Evolutionary conservation across 2,888 invertebrate species (phyloP), one percentile per base, ranked within the genome.

Genomic region (Leptinotarsa peninsularis): DNA sequence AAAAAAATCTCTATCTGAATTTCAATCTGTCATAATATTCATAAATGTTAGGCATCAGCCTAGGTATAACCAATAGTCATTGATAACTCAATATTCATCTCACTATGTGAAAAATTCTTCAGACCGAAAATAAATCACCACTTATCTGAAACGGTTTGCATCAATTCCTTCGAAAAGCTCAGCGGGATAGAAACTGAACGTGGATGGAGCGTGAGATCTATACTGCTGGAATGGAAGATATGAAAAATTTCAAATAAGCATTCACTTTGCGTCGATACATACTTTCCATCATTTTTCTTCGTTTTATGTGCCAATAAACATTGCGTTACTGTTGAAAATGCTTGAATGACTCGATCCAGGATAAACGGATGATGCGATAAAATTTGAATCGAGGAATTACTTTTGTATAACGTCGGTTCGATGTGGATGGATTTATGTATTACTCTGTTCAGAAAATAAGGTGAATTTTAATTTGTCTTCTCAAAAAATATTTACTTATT

Each of bases 221-320:
- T 43, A 43, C 43, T n/a, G 5, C 17, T 27, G 43, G 43, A 43
- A 18, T 17, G 4, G 33, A 33, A 27, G 15, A 15, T 63, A 33
- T 7, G 17, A 27, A 63, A 33, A 33, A 33, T 63, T 33, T n/a
- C 27, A 14, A 63, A 33, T 17, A n/a, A 17, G 14, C 43, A 33
- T 33, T 18, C n/a, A 27, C 17, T 43, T 63, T 43, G 18, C 43
- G n/a, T 21, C n/a, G 14, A 63, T 33, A 43, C 43, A n/a, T 3
- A 17, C 43, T 63, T n/a, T 43, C 7, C 13, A 58, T 23, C 43
- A 63, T 63, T 63, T 63, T 63, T 58, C 58, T 18, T 63, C 63
- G 18, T 43, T 63, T 63, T 43, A n/a, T 63, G 43, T 63, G 15
- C 14, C 63, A 43, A 33, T 63, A 43, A 43, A 63, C 63, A 63